Evolutionary conservation across 2,113 vertebrate species (phyloP), one percentile per base, ranked within the genome.

Genomic region (Callionymus lyra): DNA sequence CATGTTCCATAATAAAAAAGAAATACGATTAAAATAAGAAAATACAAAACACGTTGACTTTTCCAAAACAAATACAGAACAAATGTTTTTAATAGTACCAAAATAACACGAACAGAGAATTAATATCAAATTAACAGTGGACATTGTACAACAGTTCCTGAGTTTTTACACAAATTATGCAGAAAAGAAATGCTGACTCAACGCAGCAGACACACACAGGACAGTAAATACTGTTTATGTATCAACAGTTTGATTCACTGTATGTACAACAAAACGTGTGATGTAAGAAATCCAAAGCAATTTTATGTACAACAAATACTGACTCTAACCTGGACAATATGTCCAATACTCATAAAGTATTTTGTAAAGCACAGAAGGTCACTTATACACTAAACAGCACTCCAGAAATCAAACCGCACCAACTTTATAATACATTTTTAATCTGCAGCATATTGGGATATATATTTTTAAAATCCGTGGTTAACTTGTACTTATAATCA

Each of bases 321-420:
- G 47, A 80, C 51, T 73, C 41, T 53, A 72, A 74, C 65, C 52
- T 74, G 76, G 79, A 82, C 79, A 84, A 82, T 81, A 80, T 85
- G 80, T 84, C 79, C 80, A 74, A 83, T 82, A 76, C 66, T 77
- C 60, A 78, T 50, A 67, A 77, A 74, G 76, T 56, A 70, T 79
- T 72, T 63, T 67, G 64, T 80, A 72, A 71, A 81, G 74, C 69
- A 85, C 65, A 73, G 79, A 87, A 87, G 85, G 83, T 84, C 82
- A 87, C 84, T 85, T 85, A 67, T 72, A 81, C 69, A 84, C 75
- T 27, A 76, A 79, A 82, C 72, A 56, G 68, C 81, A 84, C 79
- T 84, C 65, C 56, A 58, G 68, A 72, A 76, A 69, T 66, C 44
- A 63, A 54, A 81, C 65, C 65, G 71, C 44, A 74, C 59, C 76